These are phyloP conservation scores for Chaenocephalus aceratus DNA, from an alignment of 2,113 vertebrate species.

Conservation along the genomic window DNA sequence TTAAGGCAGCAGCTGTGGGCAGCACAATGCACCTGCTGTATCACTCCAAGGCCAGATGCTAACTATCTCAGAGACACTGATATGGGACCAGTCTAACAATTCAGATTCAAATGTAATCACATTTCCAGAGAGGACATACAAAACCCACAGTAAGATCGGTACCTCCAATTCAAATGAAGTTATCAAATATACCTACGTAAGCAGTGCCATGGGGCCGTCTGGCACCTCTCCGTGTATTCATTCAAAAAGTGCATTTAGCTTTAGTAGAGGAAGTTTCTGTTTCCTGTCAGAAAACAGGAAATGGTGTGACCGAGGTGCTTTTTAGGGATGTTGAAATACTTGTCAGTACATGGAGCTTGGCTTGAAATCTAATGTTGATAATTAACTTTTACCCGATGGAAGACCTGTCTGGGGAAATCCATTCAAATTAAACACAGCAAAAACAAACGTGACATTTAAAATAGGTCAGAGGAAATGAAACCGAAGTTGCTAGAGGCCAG, in stretches of 20 bases:
- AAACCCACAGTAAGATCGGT: background rate
- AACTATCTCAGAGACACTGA: background rate
- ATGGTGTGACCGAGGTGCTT: background rate
- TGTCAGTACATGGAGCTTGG: background rate
- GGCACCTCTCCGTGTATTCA: background rate
- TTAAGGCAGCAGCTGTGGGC: conserved; percentile 35
- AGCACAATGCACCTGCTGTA: conserved; percentile 33
- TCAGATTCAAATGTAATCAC: background rate
- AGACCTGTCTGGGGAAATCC: background rate
- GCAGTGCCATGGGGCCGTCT: no score
- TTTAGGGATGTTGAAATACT: background rate
- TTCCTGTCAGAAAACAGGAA: conserved; percentile 29
- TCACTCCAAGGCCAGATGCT: conserved; percentile 7
- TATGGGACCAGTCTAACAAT: background rate
- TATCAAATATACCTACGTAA: no score
- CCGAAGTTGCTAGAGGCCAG: background rate
- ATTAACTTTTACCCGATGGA: conserved; percentile 9
- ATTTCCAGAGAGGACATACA: background rate
- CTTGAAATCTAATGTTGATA: background rate
- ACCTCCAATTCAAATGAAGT: no score
- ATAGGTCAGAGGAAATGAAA: conserved; percentile 41
- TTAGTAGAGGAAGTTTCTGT: conserved; percentile 22
- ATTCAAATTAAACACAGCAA: conserved; percentile 9
- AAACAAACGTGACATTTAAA: conserved; percentile 27
- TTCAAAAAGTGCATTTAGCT: background rate